A percentile compares a stretch with the other conserved stretches of the same genome.
phyloP scores from a whole-genome alignment of 1,140 invertebrate species.

The Caenorhabditis brenneri region DNA sequence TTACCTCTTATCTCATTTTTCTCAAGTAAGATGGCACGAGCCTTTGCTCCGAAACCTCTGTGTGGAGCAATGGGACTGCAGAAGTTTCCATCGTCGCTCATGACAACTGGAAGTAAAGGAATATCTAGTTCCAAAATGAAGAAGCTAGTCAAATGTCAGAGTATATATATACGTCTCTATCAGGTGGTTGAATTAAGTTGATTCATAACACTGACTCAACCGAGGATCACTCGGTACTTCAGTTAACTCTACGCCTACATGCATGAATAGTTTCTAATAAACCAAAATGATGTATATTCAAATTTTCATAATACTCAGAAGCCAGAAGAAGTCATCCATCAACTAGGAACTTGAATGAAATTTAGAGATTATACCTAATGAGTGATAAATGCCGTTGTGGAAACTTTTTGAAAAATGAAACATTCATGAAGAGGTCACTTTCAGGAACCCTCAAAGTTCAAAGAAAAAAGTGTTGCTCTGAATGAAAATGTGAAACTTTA shows the following conservation, averaged over 20 bases:
- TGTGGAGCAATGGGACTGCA: not conserved
- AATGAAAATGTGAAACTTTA: too few relatives aligned
- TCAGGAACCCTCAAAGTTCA: too few relatives aligned
- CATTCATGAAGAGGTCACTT: too few relatives aligned
- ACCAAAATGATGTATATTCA: not conserved
- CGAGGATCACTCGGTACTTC: not conserved
- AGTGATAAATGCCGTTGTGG: too few relatives aligned
- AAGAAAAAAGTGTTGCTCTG: too few relatives aligned
- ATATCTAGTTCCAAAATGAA: not conserved
- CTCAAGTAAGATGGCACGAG: constrained; percentile 21
- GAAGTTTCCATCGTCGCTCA: not conserved
- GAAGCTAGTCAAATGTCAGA: not conserved
- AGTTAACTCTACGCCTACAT: not conserved
- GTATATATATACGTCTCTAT: too few relatives aligned
- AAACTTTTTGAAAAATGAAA: too few relatives aligned
- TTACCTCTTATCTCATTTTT: constrained; percentile 23
- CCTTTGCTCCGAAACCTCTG: constrained; percentile 7
- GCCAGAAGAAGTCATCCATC: not conserved
- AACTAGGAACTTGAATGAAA: not conserved
- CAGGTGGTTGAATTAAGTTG: not conserved
- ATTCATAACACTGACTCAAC: constrained; percentile 14
- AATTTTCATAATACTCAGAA: too few relatives aligned
- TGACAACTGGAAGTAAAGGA: not conserved
- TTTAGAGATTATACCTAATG: too few relatives aligned
- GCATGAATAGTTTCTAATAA: constrained; percentile 5